Base-by-base conservation (phyloP, 1,140 invertebrate species). In the Eumeta japonica region DNA sequence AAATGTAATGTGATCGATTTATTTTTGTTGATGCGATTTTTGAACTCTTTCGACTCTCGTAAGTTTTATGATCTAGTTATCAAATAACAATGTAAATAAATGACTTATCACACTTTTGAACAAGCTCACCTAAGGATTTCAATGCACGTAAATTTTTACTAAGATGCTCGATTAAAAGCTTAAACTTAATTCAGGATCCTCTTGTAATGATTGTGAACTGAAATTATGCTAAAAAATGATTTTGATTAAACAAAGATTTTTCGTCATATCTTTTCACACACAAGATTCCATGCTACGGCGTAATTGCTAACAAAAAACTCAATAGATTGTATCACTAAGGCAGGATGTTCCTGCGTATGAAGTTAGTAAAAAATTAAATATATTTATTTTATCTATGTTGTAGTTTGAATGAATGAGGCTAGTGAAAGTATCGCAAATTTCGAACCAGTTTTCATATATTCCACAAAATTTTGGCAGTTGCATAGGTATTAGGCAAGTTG, bases 241-340 rank as follows among this genome's bases (percentile, higher is more conserved):
- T 43, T n/a, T 59, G 38, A 15, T 55, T 41, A 0, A 68, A 35
- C 9, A 58, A 16, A 4, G 52, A 37, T 13, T 52, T 48, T 27
- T 59, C 55, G 5, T 62, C 45, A 30, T 48, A 63, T 3, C 54
- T 17, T 3, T 50, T n/a, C 38, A 13, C 48, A 52, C 3, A 65
- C 17, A 17, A 43, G 35, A 15, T 35, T 30, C 40, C 40, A 43
- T 10, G 35, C 41, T 27, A 33, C 19, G 10, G 13, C 5, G 38
- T 43, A 43, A 27, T 43, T 43, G n/a, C 18, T 14, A 3, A 36
- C 35, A 2, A 30, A 33, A 33, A 43, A 43, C 15, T 43, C 35
- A n/a, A 34, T 37, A 10, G 35, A 37, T 30, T 34, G 17, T 10
- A 43, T 28, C 16, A 43, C 32, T 10, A 37, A n/a, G 17, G 40